Evolutionary conservation across 2,888 invertebrate species (phyloP).

Genomic region (Eurois occulta): DNA sequence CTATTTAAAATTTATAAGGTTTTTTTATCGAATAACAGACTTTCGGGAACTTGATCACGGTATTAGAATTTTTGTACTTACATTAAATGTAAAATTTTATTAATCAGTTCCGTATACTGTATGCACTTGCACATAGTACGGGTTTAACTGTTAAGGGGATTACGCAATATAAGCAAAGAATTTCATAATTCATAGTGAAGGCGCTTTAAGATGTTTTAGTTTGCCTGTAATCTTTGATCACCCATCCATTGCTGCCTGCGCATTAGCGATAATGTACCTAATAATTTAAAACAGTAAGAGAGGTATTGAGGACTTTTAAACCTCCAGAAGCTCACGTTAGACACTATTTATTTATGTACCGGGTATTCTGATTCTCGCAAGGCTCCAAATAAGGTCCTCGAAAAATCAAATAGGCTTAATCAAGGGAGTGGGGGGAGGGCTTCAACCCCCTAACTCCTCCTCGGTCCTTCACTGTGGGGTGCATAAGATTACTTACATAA

Average conservation of each 20-base stretch:
- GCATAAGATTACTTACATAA: slow-evolving; percentile 58
- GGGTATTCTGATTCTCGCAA: background rate
- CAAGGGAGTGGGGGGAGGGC: background rate
- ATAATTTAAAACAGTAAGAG: background rate
- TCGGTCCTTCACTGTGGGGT: slow-evolving; percentile 27
- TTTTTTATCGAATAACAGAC: slow-evolving; percentile 53
- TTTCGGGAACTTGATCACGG: slow-evolving; percentile 57
- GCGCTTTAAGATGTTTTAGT: background rate
- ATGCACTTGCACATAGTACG: slow-evolving; percentile 46
- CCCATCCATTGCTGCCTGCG: background rate
- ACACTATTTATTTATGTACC: background rate
- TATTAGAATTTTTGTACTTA: slow-evolving; percentile 63
- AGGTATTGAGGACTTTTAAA: background rate
- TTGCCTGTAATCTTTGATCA: background rate
- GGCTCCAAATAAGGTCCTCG: slow-evolving; percentile 10
- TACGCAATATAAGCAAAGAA: background rate
- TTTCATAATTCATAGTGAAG: background rate
- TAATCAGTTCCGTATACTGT: slow-evolving; percentile 45
- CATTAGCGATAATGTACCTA: background rate
- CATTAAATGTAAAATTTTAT: slow-evolving; percentile 50
- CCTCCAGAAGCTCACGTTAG: background rate
- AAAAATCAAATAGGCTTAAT: slow-evolving; percentile 27
- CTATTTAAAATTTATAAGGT: slow-evolving; percentile 33
- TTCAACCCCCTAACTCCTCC: slow-evolving; percentile 19
- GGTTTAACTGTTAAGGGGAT: slow-evolving; percentile 40